Conservation (phyloP, 2,797 vertebrate species). For the Scleropages formosus region DNA sequence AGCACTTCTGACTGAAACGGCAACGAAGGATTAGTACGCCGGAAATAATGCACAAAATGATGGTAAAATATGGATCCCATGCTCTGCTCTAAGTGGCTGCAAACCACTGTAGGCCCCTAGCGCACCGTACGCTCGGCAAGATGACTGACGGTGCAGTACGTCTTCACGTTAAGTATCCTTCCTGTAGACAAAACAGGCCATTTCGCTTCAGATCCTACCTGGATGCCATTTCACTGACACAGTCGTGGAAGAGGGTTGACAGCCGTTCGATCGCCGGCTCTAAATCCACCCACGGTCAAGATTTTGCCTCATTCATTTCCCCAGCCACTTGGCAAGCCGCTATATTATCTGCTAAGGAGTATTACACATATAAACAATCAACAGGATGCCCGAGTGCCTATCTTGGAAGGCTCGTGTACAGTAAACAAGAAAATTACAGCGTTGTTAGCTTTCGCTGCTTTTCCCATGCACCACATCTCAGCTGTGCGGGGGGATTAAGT, state of each 20-base stretch:
- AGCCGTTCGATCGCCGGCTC: too few relatives aligned
- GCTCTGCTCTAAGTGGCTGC: background rate
- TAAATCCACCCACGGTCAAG: too few relatives aligned
- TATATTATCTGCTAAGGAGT: background rate
- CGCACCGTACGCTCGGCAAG: background rate
- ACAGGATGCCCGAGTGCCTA: background rate
- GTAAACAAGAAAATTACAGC: background rate
- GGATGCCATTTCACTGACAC: too few relatives aligned
- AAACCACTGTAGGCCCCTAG: background rate
- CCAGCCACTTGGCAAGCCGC: background rate
- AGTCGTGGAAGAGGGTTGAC: too few relatives aligned
- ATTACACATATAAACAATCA: background rate
- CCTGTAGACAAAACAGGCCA: too few relatives aligned
- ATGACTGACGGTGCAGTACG: too few relatives aligned
- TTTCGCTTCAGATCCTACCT: too few relatives aligned
- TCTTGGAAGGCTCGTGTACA: background rate
- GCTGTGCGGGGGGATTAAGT: slow-evolving; percentile 15
- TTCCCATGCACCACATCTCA: background rate
- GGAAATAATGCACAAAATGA: background rate
- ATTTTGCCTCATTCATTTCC: too few relatives aligned
- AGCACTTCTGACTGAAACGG: too few relatives aligned
- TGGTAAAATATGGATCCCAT: background rate
- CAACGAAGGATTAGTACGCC: background rate
- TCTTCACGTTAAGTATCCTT: too few relatives aligned
- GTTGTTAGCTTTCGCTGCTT: background rate